These are phyloP conservation scores for Linnaemya tessellans DNA, from an alignment of 2,888 invertebrate genomes.

Conservation along the genomic window DNA sequence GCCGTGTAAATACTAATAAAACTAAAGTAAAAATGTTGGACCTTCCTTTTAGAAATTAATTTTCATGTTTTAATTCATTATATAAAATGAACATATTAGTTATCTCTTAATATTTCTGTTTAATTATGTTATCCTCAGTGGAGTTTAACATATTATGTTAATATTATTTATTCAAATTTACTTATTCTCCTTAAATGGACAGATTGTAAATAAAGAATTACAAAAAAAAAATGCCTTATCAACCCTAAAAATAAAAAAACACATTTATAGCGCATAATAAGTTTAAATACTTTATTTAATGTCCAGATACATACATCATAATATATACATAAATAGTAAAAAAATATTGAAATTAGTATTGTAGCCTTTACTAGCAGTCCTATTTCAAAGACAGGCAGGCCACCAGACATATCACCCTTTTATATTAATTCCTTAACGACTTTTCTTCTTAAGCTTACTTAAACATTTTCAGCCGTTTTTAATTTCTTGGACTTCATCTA, in stretches of 20 bases:
- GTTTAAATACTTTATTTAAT: background rate
- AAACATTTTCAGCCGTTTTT: conserved; percentile 79
- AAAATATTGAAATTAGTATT: conserved; percentile 45
- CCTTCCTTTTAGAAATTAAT: too few relatives aligned
- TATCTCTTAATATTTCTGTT: too few relatives aligned
- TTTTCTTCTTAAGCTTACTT: conserved; percentile 37
- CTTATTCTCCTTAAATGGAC: too few relatives aligned
- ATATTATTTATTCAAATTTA: too few relatives aligned
- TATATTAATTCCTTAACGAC: background rate
- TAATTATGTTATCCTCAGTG: too few relatives aligned
- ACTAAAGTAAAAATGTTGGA: too few relatives aligned
- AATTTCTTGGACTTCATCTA: conserved; percentile 80
- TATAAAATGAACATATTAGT: too few relatives aligned
- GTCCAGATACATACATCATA: background rate
- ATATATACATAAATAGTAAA: conserved; percentile 28
- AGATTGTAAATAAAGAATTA: too few relatives aligned
- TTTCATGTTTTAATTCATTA: too few relatives aligned
- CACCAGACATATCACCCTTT: background rate
- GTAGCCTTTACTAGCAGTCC: conserved; percentile 9
- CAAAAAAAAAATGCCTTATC: too few relatives aligned
- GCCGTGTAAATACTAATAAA: too few relatives aligned
- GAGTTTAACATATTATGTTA: too few relatives aligned
- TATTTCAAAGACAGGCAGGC: background rate
- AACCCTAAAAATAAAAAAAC: background rate
- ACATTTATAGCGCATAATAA: conserved; percentile 42